Conservation (phyloP, 2,797 vertebrate species). For the Peromyscus aztecus region DNA sequence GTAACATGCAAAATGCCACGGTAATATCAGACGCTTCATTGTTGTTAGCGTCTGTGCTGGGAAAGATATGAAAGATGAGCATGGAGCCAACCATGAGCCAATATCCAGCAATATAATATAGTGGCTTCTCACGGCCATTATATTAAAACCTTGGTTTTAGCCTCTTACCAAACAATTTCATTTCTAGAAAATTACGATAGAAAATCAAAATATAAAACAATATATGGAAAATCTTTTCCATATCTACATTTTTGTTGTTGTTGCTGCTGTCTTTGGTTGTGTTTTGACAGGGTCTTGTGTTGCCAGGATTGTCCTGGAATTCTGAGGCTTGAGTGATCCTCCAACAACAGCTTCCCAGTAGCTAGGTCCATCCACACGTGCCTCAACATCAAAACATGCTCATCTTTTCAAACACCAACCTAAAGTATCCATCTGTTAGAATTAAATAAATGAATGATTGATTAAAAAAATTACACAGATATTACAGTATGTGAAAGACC, state of each 20-base stretch:
- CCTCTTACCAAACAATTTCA: constrained; percentile 50
- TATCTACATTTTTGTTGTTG: not conserved
- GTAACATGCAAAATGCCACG: not conserved
- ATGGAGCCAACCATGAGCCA: not conserved
- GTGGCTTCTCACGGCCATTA: not conserved
- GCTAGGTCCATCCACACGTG: not conserved
- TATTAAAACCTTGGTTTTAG: constrained; percentile 33
- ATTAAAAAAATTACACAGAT: not conserved
- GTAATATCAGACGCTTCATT: not conserved
- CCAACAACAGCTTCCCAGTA: not conserved
- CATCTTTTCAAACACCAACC: not conserved
- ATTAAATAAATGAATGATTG: not conserved
- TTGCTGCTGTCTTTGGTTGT: not conserved
- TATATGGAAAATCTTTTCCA: not conserved
- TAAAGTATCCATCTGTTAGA: not conserved
- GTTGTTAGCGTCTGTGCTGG: not conserved
- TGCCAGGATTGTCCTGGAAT: not conserved
- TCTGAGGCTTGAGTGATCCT: not conserved
- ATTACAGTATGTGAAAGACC: not conserved
- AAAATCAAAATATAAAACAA: not conserved
- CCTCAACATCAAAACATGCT: not conserved
- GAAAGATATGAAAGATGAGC: constrained; percentile 15
- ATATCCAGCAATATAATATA: not conserved
- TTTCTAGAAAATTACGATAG: constrained; percentile 41
- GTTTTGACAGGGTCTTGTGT: not conserved